These are phyloP conservation scores for Automeris io DNA, from an alignment of 2,888 invertebrate species.

Conservation along the genomic window DNA sequence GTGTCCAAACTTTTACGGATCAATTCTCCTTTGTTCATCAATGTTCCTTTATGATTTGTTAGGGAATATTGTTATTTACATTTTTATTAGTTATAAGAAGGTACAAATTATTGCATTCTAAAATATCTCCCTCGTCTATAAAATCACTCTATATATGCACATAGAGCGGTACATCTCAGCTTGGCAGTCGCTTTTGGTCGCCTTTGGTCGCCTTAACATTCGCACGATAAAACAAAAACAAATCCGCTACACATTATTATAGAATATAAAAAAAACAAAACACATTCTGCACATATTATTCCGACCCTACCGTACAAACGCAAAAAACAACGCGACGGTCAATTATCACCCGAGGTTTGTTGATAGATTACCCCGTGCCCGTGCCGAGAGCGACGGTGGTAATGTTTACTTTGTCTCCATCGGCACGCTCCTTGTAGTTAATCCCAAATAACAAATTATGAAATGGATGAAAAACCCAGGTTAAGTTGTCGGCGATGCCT, in stretches of 20 bases:
- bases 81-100: too few species aligned
- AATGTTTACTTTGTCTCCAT: constrained; percentile 71
- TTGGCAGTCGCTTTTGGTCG: too few species aligned
- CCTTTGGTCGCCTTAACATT: too few species aligned
- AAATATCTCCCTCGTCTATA: too few species aligned
- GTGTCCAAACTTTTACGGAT: too few species aligned
- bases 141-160: too few species aligned
- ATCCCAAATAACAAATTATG: constrained; percentile 75
- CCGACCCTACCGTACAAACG: constrained; percentile 31
- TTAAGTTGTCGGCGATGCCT: constrained; percentile 75
- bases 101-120: too few species aligned
- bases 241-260: constrained; percentile 8
- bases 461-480: constrained; percentile 71
- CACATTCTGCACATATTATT: constrained; percentile 19
- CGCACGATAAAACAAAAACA: not conserved
- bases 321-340: constrained; percentile 36
- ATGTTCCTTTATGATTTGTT: too few species aligned
- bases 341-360: constrained; percentile 44
- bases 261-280: constrained; percentile 3
- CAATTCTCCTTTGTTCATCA: too few species aligned
- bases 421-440: constrained; percentile 69
- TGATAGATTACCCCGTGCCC: constrained; percentile 22
- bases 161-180: too few species aligned
- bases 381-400: constrained; percentile 27
- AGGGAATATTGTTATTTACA: too few species aligned